Base-by-base conservation (phyloP, 2,797 vertebrate genomes). In the Coregonus suidteri region DNA sequence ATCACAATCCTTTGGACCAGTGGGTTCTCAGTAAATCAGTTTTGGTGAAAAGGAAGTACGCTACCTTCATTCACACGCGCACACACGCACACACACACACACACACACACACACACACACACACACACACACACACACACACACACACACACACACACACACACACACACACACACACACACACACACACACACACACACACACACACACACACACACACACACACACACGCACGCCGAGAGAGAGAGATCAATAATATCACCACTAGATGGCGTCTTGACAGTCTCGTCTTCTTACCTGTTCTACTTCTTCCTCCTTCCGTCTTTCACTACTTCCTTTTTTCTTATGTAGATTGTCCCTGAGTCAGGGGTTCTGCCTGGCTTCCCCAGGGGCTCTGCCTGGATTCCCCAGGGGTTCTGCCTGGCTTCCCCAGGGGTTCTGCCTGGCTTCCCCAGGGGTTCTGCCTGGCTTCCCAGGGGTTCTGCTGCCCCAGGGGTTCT, bases 191-290 rank as follows among this genome's bases (percentile, higher is more conserved):
- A 34, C 56, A 62, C 56, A 62, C 18, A 7, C 54, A 56, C 16
- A 54, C 16, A 18, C 7, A 9, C 20, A 20, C 20, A 20, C 20
- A 20, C 20, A 20, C 20, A 20, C 20, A 20, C 20, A 0, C 20
- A 20, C 20, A 20, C 20, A 0, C 20, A 20, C 41, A 37, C 20
- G 41, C 4, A 6, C 67, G 18, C 34, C 25, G 20, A 20, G 20
- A 20, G 25, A 25, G 25, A 47, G 9, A 71, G 31, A 34, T 2
- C 9, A 11, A 25, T 13, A 47, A 53, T 11, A 31, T 64, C 56
- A 71, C 66, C 73, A 75, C 78, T 79, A 75, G 74, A 34, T 75
- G 74, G 41, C 62, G 54, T 64, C 56, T 53, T 35, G 66, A 3
- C 59, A 64, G 16, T 11, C 18, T 66, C 30, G 4, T 37, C 66